phyloP scores from a whole-genome alignment of 1,140 invertebrate genomes.

The Globodera ellingtonae region DNA sequence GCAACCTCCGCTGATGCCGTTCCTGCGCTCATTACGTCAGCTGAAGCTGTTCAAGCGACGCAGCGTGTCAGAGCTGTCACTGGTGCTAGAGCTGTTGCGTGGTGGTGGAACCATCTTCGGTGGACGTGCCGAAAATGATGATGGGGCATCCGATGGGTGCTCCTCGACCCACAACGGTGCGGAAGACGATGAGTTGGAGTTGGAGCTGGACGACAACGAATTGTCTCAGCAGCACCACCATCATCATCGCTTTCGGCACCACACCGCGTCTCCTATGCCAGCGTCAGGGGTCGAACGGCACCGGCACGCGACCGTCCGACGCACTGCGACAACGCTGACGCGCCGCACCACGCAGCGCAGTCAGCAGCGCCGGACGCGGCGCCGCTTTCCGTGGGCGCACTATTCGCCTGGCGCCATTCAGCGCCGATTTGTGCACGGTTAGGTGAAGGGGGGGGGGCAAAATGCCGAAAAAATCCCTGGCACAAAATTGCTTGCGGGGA shows the following conservation, averaged over 20 bases:
- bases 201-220: background rate
- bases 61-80: slow-evolving; percentile 34
- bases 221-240: background rate
- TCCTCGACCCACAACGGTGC: background rate
- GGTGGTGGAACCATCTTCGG: background rate
- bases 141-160: background rate
- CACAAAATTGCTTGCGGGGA: too few relatives aligned
- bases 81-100: slow-evolving; percentile 30
- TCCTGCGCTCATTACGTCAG: slow-evolving; percentile 5
- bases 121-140: background rate
- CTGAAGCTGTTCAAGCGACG: slow-evolving; percentile 25
- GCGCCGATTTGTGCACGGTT: slow-evolving; percentile 17
- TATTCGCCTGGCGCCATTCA: slow-evolving; percentile 18
- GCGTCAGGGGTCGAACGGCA: background rate
- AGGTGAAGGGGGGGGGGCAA: background rate
- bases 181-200: slow-evolving; percentile 1
- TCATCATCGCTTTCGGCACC: background rate
- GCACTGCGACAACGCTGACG: background rate
- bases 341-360: slow-evolving; percentile 13
- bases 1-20: background rate
- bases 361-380: background rate
- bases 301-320: slow-evolving; percentile 2
- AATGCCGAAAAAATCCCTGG: too few relatives aligned
- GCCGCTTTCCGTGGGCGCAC: slow-evolving; percentile 13
- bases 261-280: background rate